phyloP scores from a whole-genome alignment of 2,797 vertebrate species.

The Syncerus caffer region DNA sequence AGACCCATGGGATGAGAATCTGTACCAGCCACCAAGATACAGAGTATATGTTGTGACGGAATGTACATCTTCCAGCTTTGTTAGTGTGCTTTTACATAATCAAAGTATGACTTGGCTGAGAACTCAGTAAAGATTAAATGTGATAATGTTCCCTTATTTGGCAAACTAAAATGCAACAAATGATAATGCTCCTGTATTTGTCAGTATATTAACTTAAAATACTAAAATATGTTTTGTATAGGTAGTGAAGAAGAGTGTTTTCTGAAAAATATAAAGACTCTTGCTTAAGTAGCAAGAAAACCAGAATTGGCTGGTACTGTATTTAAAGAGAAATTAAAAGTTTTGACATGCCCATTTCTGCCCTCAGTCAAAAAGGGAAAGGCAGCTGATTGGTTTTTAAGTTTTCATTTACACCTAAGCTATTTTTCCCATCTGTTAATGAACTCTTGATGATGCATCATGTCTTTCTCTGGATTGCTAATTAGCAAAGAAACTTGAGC shows the following conservation, averaged over 20 bases:
- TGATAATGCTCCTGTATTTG: slow-evolving; percentile 27
- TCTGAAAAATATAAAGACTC: slow-evolving; percentile 18
- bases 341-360: slow-evolving; percentile 29
- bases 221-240: neutral
- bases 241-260: neutral
- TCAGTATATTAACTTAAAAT: slow-evolving; percentile 14
- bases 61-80: neutral
- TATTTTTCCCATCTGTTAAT: slow-evolving; percentile 44
- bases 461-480: slow-evolving; percentile 40
- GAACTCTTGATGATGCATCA: slow-evolving; percentile 24
- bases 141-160: neutral
- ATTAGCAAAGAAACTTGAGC: slow-evolving; percentile 52
- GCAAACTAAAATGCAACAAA: slow-evolving; percentile 40
- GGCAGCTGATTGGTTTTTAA: slow-evolving; percentile 4
- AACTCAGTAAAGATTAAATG: neutral
- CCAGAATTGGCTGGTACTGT: neutral
- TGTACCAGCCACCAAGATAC: neutral
- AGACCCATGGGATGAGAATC: neutral
- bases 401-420: slow-evolving; percentile 21
- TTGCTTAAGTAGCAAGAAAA: slow-evolving; percentile 21
- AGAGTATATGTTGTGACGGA: neutral
- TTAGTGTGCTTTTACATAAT: neutral
- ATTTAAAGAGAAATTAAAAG: slow-evolving; percentile 41
- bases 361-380: slow-evolving; percentile 17
- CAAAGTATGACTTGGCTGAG: neutral